Evolutionary conservation across 2,888 invertebrate genomes (phyloP), one percentile per base, ranked within the genome.

Genomic region (Strigamia maritima): DNA sequence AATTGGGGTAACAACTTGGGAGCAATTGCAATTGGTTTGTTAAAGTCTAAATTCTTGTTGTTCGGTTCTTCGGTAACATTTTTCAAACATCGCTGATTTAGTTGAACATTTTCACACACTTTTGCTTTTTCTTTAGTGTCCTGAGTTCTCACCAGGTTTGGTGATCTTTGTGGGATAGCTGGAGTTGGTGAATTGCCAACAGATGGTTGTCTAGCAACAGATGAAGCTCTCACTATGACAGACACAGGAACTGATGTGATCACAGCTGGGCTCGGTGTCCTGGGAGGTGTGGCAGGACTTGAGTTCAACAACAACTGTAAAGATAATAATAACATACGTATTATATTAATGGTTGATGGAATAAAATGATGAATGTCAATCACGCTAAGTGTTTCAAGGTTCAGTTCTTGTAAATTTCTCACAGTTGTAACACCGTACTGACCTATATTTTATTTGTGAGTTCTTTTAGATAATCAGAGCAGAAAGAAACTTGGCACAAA

Each of bases 181-280:
- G 3, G 49, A 16, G 49, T 49, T 19, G 49, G 35, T 35, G 6
- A 35, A 35, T 0, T 44, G 14, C 44, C 1, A 44, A n/a, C n/a
- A n/a, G 44, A 4, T 44, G 44, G 44, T 44, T 44, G 44, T n/a
- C 44, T 44, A 44, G 44, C 44, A 65, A 65, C 8, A 16, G 91
- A 93, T 44, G 92, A 91, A 8, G 93, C 94, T 82, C 90, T 90
- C 93, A 94, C 94, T 82, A 95, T 95, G 82, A 95, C 95, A 14
- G 94, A 94, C 38, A 91, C 88, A 38, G 86, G 85, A 80, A 85
- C 83, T 4, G 84, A 82, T 2, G 85, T 84, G n/a, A 83, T 80
- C n/a, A 80, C 76, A 65, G 44, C 44, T 22, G 82, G 81, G 75
- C 81, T 81, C 40, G 82, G 82, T 26, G 82, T 82, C n/a, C 81